These are phyloP conservation scores for Danio choprae DNA, from an alignment of 2,797 vertebrate genomes.

Conservation along the genomic window DNA sequence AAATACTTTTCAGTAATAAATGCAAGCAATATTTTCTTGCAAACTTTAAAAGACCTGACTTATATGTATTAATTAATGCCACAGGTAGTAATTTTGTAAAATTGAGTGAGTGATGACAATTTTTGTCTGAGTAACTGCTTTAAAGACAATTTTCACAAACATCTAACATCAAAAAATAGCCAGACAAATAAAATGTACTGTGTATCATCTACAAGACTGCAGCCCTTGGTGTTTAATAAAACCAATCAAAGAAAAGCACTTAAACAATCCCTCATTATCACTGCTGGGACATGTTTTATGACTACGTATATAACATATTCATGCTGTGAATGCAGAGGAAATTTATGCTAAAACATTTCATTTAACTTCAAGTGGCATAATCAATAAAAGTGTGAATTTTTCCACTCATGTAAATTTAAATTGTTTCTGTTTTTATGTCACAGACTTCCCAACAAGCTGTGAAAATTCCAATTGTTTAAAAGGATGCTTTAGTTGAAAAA, in stretches of 20 bases:
- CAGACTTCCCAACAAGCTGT: constrained; percentile 35
- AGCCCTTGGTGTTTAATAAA: neutral
- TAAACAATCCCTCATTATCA: neutral
- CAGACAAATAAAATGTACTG: neutral
- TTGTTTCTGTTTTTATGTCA: constrained; percentile 12
- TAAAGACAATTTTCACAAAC: no score
- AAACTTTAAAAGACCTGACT: no score
- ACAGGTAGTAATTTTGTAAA: no score
- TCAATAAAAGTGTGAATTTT: constrained; percentile 17
- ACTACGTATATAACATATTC: neutral
- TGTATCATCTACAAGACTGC: neutral
- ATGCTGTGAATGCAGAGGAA: neutral
- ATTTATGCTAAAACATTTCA: neutral
- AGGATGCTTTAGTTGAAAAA: constrained; percentile 22
- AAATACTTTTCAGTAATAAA: no score
- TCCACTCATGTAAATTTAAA: constrained; percentile 36
- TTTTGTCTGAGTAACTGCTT: no score
- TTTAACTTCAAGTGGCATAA: constrained; percentile 11
- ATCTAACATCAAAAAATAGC: no score
- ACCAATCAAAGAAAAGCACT: neutral
- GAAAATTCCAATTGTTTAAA: constrained; percentile 34
- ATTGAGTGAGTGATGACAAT: no score
- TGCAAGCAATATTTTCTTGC: no score
- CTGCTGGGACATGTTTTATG: neutral
- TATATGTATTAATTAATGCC: no score